Percentiles rank a stretch among this genome's conserved stretches.
phyloP scores from a whole-genome alignment of 2,888 invertebrate genomes.

The Tiliacea aurago region DNA sequence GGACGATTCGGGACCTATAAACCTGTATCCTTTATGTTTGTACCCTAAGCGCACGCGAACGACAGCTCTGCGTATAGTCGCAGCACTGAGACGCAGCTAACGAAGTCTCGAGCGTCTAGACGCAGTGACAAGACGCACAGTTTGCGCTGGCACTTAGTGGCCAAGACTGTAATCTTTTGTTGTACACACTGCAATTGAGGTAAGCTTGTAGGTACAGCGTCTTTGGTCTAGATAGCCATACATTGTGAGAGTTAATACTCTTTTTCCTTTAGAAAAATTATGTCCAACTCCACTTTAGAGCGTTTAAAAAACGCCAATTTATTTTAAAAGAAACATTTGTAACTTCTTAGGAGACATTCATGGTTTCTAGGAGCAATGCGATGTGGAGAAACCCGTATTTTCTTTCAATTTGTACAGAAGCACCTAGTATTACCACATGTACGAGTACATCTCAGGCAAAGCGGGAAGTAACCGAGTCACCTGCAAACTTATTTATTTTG shows the following conservation, averaged over 20 bases:
- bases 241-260: background rate
- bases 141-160: background rate
- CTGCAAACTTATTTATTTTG: no score
- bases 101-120: background rate
- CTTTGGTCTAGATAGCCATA: no score
- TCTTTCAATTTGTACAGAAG: background rate
- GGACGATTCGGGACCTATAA: no score
- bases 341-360: background rate
- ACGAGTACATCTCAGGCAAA: no score
- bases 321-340: background rate
- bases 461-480: no score
- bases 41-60: no score
- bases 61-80: no score
- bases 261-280: background rate
- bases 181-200: background rate
- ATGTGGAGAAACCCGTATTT: no score
- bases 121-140: background rate
- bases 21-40: no score
- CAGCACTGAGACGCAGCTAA: background rate
- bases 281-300: no score
- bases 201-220: no score
- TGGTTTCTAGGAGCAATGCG: background rate
- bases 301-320: background rate
- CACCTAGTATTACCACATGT: no score
- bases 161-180: constrained; percentile 17